Conservation (phyloP, 1,140 invertebrate genomes). For the Trypoxylus dichotomus region DNA sequence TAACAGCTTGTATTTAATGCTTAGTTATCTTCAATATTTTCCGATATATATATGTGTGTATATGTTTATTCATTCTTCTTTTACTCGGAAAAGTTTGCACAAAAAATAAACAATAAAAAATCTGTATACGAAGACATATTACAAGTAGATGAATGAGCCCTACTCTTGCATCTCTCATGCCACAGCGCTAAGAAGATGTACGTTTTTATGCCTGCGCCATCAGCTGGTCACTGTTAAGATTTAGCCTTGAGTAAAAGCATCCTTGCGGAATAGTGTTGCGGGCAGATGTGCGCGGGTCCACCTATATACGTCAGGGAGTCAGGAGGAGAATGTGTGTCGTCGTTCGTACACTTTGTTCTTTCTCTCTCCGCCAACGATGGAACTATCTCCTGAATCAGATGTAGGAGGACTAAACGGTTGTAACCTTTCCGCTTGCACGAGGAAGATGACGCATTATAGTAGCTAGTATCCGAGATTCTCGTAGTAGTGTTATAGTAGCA, state of each 20-base stretch:
- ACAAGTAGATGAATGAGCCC: constrained; percentile 3
- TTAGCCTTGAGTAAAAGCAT: constrained; percentile 22
- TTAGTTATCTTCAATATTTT: too few species aligned
- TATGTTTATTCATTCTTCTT: too few species aligned
- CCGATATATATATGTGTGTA: too few species aligned
- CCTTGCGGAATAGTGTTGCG: constrained; percentile 8
- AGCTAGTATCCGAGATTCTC: neutral
- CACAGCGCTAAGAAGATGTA: neutral
- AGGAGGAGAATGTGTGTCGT: constrained; percentile 2
- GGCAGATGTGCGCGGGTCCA: neutral
- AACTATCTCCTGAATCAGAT: neutral
- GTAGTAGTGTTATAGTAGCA: neutral
- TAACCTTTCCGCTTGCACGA: neutral
- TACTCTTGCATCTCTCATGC: neutral
- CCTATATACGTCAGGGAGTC: neutral
- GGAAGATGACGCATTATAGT: neutral
- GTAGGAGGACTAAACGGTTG: neutral
- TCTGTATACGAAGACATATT: neutral
- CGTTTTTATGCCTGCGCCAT: neutral
- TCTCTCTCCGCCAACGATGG: neutral
- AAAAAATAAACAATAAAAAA: too few species aligned
- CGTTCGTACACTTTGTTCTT: neutral
- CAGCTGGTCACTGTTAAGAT: constrained; percentile 16
- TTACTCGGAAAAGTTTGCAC: too few species aligned
- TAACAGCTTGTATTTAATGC: too few species aligned